Evolutionary conservation across 2,888 invertebrate species (phyloP).

Genomic region (Acleris sparsana): DNA sequence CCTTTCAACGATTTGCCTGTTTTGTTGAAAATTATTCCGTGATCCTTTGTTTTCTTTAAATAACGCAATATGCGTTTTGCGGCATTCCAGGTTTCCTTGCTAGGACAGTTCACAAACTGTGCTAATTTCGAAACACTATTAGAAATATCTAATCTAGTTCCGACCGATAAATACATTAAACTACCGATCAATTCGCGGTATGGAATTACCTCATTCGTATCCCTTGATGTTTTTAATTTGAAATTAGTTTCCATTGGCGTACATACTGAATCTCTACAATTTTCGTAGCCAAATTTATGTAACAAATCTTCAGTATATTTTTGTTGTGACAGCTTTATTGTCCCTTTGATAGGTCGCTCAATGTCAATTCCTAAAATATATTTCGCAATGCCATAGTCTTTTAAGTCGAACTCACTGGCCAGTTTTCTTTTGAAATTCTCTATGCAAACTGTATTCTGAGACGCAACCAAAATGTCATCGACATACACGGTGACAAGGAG

Average conservation of each 20-base stretch:
- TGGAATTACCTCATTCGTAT: background rate
- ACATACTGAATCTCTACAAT: background rate
- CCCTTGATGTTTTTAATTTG: background rate
- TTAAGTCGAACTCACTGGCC: slow-evolving; percentile 12
- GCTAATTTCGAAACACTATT: background rate
- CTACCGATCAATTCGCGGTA: slow-evolving; percentile 3
- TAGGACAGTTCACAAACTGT: slow-evolving; percentile 3
- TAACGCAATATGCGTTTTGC: slow-evolving; percentile 5
- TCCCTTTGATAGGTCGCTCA: background rate
- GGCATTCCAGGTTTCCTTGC: background rate
- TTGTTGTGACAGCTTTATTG: slow-evolving; percentile 6
- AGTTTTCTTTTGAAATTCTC: slow-evolving; percentile 1
- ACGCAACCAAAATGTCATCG: slow-evolving; percentile 1
- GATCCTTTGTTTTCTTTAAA: no score
- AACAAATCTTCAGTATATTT: slow-evolving; percentile 7
- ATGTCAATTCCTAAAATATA: slow-evolving; percentile 9
- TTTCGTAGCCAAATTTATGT: background rate
- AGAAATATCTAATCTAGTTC: slow-evolving; percentile 4
- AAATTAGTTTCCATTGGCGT: slow-evolving; percentile 2
- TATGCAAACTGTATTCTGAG: background rate
- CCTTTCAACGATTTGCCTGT: background rate
- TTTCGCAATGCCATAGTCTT: slow-evolving; percentile 14
- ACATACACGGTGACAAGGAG: slow-evolving; percentile 2
- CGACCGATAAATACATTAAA: background rate
- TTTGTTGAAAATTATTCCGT: no score